A percentile compares a stretch with the other conserved stretches of the same genome.
Conservation (phyloP, 2,113 vertebrate genomes). For the Mastomys coucha region DNA sequence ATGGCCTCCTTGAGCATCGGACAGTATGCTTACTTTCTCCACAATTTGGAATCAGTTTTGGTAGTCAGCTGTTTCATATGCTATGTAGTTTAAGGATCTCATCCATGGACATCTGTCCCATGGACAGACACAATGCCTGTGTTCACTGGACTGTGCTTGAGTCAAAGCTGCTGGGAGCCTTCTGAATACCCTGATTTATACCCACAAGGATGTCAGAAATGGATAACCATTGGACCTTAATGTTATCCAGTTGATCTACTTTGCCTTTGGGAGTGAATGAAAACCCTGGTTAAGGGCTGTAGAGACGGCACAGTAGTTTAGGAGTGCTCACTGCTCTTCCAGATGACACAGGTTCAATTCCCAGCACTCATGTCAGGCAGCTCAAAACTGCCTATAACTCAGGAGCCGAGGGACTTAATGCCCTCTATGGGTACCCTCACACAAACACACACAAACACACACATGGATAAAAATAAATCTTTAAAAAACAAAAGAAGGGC, state of each 20-base stretch:
- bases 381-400: not conserved
- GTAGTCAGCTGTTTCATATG: not conserved
- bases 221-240: not conserved
- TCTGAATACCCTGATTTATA: not conserved
- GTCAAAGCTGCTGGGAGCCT: not conserved
- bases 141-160: not conserved
- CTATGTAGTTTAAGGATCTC: not conserved
- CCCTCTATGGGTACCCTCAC: not conserved
- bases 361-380: not conserved
- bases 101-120: not conserved
- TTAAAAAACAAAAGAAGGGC: not conserved
- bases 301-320: not conserved
- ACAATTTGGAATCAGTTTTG: not conserved
- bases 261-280: not conserved
- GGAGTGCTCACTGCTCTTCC: not conserved
- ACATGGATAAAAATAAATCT: not conserved
- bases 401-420: not conserved
- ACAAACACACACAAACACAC: not conserved
- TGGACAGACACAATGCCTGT: not conserved
- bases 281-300: not conserved
- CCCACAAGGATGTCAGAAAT: too few species aligned
- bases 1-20: not conserved
- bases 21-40: not conserved
- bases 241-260: rapidly evolving
- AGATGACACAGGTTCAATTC: not conserved